These are phyloP conservation scores for Uropetala carovei DNA, from an alignment of 2,888 invertebrate genomes.

Conservation along the genomic window DNA sequence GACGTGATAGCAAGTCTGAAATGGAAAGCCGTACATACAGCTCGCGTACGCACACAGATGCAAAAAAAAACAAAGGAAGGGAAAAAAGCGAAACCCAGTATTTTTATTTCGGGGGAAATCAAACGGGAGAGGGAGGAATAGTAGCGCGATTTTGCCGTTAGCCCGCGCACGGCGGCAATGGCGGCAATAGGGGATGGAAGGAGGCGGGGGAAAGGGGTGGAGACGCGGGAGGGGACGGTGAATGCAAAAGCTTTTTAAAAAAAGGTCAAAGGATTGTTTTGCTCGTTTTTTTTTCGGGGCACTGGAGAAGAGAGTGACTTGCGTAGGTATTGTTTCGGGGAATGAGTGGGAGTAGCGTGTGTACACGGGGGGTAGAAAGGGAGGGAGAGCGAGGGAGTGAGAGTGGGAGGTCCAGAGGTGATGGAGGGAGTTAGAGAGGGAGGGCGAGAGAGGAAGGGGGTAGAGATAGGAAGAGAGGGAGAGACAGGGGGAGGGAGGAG, in stretches of 20 bases:
- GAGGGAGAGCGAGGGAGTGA: neutral
- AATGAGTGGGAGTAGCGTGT: neutral
- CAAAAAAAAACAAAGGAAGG: neutral
- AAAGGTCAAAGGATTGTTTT: conserved; percentile 24
- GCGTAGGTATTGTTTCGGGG: neutral
- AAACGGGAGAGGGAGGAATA: neutral
- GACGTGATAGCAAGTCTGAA: neutral
- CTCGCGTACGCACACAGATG: neutral
- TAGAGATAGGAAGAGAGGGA: neutral
- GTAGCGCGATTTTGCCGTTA: neutral
- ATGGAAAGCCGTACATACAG: conserved; percentile 3
- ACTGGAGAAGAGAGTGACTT: neutral
- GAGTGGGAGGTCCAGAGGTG: neutral
- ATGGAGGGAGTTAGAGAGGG: neutral
- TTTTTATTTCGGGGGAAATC: conserved; percentile 17
- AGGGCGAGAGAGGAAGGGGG: neutral
- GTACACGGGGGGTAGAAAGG: neutral
- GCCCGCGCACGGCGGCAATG: neutral
- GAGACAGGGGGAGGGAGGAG: neutral
- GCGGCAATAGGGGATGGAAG: neutral
- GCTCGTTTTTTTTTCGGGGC: neutral
- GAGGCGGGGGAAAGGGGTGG: neutral
- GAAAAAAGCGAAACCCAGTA: neutral
- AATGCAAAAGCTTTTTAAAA: neutral
- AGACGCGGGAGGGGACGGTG: neutral